phyloP scores from a whole-genome alignment of 2,888 invertebrate genomes.

The Sarcophaga subvicina region DNA sequence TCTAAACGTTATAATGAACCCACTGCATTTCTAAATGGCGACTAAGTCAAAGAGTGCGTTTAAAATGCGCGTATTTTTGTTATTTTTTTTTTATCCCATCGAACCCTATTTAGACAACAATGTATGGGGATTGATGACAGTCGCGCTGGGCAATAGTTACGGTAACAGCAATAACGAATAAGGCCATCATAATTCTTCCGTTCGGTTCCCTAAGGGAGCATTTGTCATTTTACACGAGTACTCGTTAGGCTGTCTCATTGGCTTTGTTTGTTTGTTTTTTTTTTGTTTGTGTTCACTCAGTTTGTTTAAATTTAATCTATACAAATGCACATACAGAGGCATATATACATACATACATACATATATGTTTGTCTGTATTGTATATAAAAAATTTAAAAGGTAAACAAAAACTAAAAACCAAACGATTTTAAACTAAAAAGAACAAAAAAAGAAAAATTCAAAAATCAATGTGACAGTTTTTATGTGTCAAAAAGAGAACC shows the following conservation, averaged over 20 bases:
- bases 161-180: neutral
- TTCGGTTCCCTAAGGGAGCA: conserved; percentile 55
- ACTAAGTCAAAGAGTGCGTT: neutral
- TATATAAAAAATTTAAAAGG: neutral
- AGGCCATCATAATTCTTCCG: neutral
- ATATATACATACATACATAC: no score
- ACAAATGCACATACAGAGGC: no score
- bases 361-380: no score
- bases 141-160: neutral
- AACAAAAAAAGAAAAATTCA: neutral
- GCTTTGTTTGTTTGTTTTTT: conserved; percentile 12
- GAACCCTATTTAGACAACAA: neutral
- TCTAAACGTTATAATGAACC: neutral
- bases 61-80: conserved; percentile 2
- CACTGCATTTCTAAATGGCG: neutral
- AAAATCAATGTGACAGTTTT: no score
- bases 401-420: conserved; percentile 33
- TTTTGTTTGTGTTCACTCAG: neutral
- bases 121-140: neutral
- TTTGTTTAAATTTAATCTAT: no score
- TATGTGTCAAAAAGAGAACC: neutral
- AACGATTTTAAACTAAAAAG: neutral
- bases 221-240: conserved; percentile 62
- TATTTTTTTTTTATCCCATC: neutral
- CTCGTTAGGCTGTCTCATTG: conserved; percentile 20